Percentiles rank a stretch among this genome's conserved stretches.
phyloP scores from a whole-genome alignment of 2,888 invertebrate genomes.

The Cheilosia vulpina region DNA sequence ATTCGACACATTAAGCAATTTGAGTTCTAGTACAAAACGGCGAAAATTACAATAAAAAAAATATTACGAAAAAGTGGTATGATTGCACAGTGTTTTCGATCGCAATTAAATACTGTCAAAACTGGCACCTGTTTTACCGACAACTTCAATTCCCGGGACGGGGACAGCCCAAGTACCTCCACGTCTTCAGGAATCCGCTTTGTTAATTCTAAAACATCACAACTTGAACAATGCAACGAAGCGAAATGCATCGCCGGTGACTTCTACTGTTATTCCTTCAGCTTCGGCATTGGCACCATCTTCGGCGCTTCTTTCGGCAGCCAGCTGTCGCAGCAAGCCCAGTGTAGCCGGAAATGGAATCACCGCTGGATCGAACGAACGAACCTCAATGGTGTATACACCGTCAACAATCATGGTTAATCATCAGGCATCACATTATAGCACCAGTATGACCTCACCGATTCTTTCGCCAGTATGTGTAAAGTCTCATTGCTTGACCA shows the following conservation, averaged over 20 bases:
- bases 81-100: conserved; percentile 40
- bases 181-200: conserved; percentile 76
- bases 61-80: conserved; percentile 48
- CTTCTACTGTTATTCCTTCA: conserved; percentile 63
- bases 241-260: conserved; percentile 69
- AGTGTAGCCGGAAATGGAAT: conserved; percentile 70
- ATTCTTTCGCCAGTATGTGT: conserved; percentile 67
- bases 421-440: conserved; percentile 53
- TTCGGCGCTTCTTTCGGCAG: conserved; percentile 78
- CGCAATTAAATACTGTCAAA: conserved; percentile 74
- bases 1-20: background rate
- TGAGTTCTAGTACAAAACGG: conserved; percentile 9
- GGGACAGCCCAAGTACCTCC: conserved; percentile 77
- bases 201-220: conserved; percentile 70
- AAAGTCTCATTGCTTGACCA: conserved; percentile 77
- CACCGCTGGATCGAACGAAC: conserved; percentile 64
- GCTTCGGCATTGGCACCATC: conserved; percentile 56
- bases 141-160: conserved; percentile 80
- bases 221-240: conserved; percentile 76
- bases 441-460: conserved; percentile 72
- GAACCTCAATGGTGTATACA: conserved; percentile 74
- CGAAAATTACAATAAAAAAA: background rate
- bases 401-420: conserved; percentile 60
- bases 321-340: conserved; percentile 76
- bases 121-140: conserved; percentile 83